Evolutionary conservation across 2,113 vertebrate species (phyloP).

Genomic region (Syrmaticus mikado): DNA sequence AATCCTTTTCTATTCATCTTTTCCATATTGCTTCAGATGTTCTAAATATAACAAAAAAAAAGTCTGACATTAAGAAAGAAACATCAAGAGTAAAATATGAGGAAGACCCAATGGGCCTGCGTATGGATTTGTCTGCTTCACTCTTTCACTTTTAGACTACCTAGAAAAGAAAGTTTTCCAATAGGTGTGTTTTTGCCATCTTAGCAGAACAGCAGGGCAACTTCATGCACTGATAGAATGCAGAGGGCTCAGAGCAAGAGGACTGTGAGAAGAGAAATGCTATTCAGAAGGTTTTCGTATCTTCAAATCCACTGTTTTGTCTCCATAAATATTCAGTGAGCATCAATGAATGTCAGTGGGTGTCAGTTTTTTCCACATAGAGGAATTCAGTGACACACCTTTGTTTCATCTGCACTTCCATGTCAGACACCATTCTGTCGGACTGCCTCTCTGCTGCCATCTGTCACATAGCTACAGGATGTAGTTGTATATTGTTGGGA

Average conservation of each 20-base stretch:
- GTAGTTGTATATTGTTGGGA: too few relatives aligned
- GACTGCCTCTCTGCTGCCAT: too few relatives aligned
- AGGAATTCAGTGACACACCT: too few relatives aligned
- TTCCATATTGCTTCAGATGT: constrained; percentile 61
- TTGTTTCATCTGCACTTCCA: too few relatives aligned
- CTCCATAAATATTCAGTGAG: background rate
- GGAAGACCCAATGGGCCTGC: background rate
- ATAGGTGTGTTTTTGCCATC: background rate
- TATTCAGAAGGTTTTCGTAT: background rate
- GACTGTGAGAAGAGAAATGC: background rate
- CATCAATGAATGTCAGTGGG: too few relatives aligned
- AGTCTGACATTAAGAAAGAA: background rate
- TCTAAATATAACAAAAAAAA: background rate
- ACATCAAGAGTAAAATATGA: background rate
- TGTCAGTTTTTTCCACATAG: too few relatives aligned
- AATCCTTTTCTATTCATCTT: constrained; percentile 56
- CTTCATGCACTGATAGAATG: background rate
- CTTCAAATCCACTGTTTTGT: background rate
- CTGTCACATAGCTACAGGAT: too few relatives aligned
- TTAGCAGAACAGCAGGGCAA: background rate
- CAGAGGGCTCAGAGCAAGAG: background rate
- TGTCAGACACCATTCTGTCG: too few relatives aligned
- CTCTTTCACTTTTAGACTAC: background rate
- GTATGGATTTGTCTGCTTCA: background rate
- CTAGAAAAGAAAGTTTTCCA: background rate